Evolutionary conservation across 37 sponge, comb jelly and placozoan genomes (phyloP).

Genomic region (Mnemiopsis leidyi): DNA sequence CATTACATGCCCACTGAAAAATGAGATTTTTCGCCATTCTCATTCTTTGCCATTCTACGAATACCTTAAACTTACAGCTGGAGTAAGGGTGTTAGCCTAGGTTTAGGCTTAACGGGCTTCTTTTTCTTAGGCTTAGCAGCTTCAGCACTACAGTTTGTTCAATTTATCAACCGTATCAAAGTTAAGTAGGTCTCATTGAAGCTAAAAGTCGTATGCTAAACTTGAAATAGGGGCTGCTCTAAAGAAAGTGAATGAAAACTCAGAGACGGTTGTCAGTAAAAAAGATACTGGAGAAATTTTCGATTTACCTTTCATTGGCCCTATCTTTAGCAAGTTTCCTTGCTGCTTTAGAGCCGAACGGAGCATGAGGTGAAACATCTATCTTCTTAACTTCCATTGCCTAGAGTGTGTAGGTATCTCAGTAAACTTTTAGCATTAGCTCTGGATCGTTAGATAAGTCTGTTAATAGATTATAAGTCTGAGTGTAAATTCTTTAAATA

Average conservation of each 20-base stretch:
- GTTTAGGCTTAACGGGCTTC: not conserved
- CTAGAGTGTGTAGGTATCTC: no score
- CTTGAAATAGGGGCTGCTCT: no score
- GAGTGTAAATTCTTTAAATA: no score
- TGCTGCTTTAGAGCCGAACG: conserved; percentile 42
- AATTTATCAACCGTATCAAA: no score
- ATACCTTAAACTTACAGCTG: not conserved
- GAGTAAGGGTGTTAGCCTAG: not conserved
- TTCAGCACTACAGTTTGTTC: not conserved
- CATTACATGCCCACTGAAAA: not conserved
- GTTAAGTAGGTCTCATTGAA: no score
- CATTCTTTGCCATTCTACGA: not conserved
- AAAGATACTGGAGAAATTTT: no score
- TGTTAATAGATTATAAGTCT: no score
- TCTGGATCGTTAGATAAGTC: no score
- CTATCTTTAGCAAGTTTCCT: conserved; percentile 63
- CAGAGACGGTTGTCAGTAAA: no score
- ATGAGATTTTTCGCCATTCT: not conserved
- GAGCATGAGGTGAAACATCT: conserved; percentile 64
- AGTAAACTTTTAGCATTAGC: no score
- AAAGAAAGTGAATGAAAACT: no score
- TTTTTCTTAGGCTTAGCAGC: not conserved
- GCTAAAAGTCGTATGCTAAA: no score
- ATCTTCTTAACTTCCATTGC: conserved; percentile 64
- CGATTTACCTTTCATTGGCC: conserved; percentile 56